Evolutionary conservation across 2,113 vertebrate genomes (phyloP), one percentile per base, ranked within the genome.

Genomic region (Zeus faber): DNA sequence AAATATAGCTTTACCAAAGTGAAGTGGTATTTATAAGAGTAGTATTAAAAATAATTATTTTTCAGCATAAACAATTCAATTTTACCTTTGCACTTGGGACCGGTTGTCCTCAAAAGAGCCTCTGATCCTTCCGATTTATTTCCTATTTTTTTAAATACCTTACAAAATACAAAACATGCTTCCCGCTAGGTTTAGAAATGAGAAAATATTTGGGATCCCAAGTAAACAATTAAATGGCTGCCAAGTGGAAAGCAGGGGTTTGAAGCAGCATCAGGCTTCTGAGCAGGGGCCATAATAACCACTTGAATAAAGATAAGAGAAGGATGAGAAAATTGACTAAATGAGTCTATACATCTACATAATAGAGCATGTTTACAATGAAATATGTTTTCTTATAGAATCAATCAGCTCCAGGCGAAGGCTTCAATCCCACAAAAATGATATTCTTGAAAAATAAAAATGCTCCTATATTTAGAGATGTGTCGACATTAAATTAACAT

Each of bases 381-480:
- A 48, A 57, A 48, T 21, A 22, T 16, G 39, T 3, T 31, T 54
- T 37, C 29, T 33, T 35, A 47, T 65, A 8, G 62, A 65, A 67
- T 78, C 53, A 75, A 74, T 58, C 18, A 26, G 37, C 64, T 53
- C 17, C 26, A 62, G 62, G 27, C 54, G 6, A 40, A 25, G 6
- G 13, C 3, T 4, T 40, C n/a, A 52, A 57, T 69, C 70, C 59
- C 62, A 51, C 47, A 16, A 61, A n/a, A n/a, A n/a, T n/a, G n/a
- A n/a, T n/a, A n/a, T n/a, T n/a, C n/a, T n/a, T n/a, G n/a, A n/a
- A n/a, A n/a, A n/a, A n/a, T n/a, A n/a, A n/a, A n/a, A n/a, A n/a
- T 17, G 20, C 31, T 40, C 14, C 58, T 81, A 67, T 71, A 49
- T 72, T 63, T 63, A 61, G 29, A 9, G 9, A 33, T 16, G 14